Percentiles rank a stretch among this genome's conserved stretches.
phyloP scores from a whole-genome alignment of 2,888 invertebrate genomes.

The Thysanoteuthis rhombus region DNA sequence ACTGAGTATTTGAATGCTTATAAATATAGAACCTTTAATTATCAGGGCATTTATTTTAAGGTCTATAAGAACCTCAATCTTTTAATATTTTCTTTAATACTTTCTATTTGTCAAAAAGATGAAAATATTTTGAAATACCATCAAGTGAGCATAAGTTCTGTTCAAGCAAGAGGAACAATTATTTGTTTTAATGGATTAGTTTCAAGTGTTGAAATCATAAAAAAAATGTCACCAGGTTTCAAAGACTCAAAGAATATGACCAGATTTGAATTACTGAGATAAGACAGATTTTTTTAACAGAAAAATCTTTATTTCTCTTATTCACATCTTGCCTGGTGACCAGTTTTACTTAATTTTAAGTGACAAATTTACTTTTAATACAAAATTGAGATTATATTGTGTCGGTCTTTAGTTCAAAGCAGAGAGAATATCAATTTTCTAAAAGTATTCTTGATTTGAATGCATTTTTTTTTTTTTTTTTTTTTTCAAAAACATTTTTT shows the following conservation, averaged over 20 bases:
- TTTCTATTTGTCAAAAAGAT: background rate
- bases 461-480: background rate
- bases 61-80: background rate
- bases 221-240: background rate
- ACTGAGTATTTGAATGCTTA: background rate
- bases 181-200: background rate
- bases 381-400: background rate
- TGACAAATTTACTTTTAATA: background rate
- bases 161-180: background rate
- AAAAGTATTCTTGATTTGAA: background rate
- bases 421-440: background rate
- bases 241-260: background rate
- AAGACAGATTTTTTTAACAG: no score
- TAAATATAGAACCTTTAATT: background rate
- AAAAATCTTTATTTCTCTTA: no score
- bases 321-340: background rate
- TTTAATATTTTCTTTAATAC: background rate
- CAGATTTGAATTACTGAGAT: background rate
- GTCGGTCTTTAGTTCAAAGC: background rate
- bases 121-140: background rate
- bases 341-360: background rate
- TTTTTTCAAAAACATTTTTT: background rate
- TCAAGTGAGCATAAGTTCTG: background rate
- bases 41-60: background rate
- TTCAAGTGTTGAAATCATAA: background rate